phyloP scores from a whole-genome alignment of 2,113 vertebrate genomes.

The Pongo pygmaeus region DNA sequence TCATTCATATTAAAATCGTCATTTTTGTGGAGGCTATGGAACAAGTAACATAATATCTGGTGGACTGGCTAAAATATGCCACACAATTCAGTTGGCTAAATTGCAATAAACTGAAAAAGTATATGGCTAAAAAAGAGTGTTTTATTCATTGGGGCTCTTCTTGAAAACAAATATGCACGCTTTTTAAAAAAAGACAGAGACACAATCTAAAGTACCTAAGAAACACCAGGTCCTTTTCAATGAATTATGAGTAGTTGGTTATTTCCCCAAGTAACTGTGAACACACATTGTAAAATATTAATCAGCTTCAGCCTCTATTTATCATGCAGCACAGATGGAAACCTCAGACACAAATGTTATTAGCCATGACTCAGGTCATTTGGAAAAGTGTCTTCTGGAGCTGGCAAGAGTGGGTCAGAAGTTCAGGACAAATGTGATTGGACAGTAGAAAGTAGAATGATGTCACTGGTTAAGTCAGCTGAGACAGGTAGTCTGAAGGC shows the following conservation, averaged over 20 bases:
- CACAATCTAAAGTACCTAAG: background rate
- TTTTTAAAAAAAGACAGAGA: background rate
- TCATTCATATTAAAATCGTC: slow-evolving; percentile 75
- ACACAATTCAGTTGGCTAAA: background rate
- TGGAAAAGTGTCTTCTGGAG: slow-evolving; percentile 60
- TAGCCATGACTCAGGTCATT: slow-evolving; percentile 51
- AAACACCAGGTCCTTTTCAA: slow-evolving; percentile 67
- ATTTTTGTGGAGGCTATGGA: slow-evolving; percentile 64
- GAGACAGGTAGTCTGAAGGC: slow-evolving; percentile 74
- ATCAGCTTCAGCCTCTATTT: slow-evolving; percentile 50
- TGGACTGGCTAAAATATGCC: slow-evolving; percentile 17
- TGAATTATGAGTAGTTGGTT: slow-evolving; percentile 74
- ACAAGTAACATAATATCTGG: slow-evolving; percentile 62
- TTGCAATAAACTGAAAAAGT: slow-evolving; percentile 25
- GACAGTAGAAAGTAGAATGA: slow-evolving; percentile 76
- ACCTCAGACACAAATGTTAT: slow-evolving; percentile 39
- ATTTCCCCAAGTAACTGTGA: slow-evolving; percentile 66
- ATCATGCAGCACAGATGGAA: slow-evolving; percentile 55
- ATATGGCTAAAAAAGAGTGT: background rate
- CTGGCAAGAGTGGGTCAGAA: slow-evolving; percentile 17
- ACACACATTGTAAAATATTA: slow-evolving; percentile 73
- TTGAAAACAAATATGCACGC: slow-evolving; percentile 19
- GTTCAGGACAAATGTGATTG: slow-evolving; percentile 75
- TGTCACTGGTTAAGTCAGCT: slow-evolving; percentile 77
- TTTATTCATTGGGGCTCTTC: slow-evolving; percentile 53